These are phyloP conservation scores for Pyrrhura leucotis DNA, from an alignment of 2,797 vertebrate species.

Conservation along the genomic window DNA sequence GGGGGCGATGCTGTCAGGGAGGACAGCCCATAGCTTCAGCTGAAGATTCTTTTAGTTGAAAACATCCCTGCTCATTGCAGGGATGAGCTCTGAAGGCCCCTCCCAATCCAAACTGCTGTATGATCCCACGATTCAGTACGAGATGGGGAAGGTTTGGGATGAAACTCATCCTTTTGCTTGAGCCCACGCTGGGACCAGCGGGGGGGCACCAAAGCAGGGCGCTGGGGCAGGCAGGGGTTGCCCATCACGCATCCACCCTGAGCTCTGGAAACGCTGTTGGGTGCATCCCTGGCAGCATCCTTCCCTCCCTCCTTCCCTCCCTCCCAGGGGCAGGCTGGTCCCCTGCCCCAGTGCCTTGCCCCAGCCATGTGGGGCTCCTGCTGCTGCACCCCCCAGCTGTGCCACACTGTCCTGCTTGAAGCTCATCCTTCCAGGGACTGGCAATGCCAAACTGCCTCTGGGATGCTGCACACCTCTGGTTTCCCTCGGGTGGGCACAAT, in stretches of 20 bases:
- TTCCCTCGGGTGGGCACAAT: not conserved
- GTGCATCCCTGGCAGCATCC: not conserved
- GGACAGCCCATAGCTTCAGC: not conserved
- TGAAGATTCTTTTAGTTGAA: not conserved
- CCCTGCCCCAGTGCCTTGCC: not conserved
- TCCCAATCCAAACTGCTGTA: not conserved
- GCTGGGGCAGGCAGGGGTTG: not conserved
- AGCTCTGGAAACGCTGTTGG: not conserved
- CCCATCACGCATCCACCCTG: not conserved
- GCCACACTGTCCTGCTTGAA: rapidly evolving
- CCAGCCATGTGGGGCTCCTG: not conserved
- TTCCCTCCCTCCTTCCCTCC: not conserved
- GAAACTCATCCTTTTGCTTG: not conserved
- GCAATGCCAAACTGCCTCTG: not conserved
- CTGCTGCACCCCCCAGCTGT: not conserved
- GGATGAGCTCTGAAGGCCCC: not conserved
- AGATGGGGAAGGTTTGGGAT: not conserved
- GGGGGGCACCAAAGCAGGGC: not conserved
- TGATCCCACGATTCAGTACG: not conserved
- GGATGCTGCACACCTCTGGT: too few relatives aligned
- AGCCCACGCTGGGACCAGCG: not conserved
- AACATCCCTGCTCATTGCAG: not conserved
- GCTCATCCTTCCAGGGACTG: not conserved
- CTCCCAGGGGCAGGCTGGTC: not conserved
- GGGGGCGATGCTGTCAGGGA: rapidly evolving